Evolutionary conservation across 2,888 invertebrate genomes (phyloP).

Genomic region (Drosophila multiciliata): DNA sequence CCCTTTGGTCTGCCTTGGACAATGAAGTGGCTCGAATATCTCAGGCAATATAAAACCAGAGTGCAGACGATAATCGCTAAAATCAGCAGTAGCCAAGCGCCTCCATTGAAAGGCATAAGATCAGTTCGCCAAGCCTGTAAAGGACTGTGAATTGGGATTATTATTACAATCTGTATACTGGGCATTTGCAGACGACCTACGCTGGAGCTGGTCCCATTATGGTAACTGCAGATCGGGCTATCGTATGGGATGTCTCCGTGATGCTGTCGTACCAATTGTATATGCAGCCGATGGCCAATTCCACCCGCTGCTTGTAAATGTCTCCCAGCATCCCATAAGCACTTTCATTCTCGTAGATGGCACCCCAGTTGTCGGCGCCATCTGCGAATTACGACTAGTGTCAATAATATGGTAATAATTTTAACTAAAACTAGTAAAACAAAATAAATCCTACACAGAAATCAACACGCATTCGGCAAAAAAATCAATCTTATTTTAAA

Average conservation of each 20-base stretch:
- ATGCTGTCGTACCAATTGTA: conserved; percentile 84
- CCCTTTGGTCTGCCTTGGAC: fast-evolving
- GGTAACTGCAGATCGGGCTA: conserved; percentile 83
- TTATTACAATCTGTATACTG: background rate
- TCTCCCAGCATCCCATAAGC: conserved; percentile 83
- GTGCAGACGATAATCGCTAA: conserved; percentile 70
- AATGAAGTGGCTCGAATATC: conserved; percentile 54
- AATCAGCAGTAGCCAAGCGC: conserved; percentile 74
- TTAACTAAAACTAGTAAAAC: too few relatives aligned
- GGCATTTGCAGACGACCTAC: conserved; percentile 51
- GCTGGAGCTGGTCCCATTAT: conserved; percentile 82
- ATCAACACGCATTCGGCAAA: background rate
- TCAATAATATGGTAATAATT: background rate
- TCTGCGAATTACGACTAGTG: conserved; percentile 53
- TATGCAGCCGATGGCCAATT: conserved; percentile 83
- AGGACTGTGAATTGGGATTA: conserved; percentile 53
- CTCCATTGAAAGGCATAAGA: conserved; percentile 75
- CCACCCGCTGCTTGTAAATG: conserved; percentile 79
- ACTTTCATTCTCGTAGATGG: conserved; percentile 80
- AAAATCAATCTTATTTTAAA: background rate
- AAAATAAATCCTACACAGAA: background rate
- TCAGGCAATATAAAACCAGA: conserved; percentile 66
- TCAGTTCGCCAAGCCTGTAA: conserved; percentile 80
- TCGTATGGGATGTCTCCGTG: conserved; percentile 81
- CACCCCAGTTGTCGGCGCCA: conserved; percentile 83